phyloP scores from a whole-genome alignment of 2,113 vertebrate genomes.

The Amblyornis subalaris region DNA sequence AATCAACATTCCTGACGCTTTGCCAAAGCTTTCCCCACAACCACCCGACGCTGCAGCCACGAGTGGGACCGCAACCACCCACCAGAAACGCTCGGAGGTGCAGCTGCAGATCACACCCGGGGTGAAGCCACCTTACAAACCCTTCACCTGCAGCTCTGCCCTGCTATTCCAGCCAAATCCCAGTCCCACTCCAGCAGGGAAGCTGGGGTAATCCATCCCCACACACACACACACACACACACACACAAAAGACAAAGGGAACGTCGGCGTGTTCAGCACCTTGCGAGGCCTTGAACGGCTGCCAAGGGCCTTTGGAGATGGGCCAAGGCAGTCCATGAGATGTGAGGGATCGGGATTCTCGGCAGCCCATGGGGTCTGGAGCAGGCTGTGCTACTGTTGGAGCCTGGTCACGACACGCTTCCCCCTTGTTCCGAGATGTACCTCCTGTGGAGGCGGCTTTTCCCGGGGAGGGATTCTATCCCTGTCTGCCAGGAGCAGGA shows the following conservation, averaged over 20 bases:
- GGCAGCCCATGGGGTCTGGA: constrained; percentile 23
- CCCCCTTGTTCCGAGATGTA: background rate
- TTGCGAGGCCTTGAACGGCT: constrained; percentile 26
- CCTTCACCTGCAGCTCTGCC: background rate
- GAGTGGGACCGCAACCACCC: rapidly evolving
- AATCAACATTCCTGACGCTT: background rate
- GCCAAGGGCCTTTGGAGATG: constrained; percentile 24
- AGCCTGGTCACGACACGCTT: background rate
- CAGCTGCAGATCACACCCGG: rapidly evolving
- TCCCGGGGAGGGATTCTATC: background rate
- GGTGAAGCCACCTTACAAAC: background rate
- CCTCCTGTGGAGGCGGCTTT: background rate
- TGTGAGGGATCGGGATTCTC: constrained; percentile 31
- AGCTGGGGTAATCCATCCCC: background rate
- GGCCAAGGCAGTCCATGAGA: constrained; percentile 9
- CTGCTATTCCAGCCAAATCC: background rate
- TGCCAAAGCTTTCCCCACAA: rapidly evolving
- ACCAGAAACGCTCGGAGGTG: rapidly evolving
- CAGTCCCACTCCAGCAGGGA: background rate
- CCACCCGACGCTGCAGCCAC: rapidly evolving
- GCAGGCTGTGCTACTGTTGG: constrained; percentile 23
- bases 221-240: background rate
- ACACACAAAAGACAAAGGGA: background rate
- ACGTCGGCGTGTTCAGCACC: constrained; percentile 22
- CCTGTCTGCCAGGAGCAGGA: background rate